phyloP scores from a whole-genome alignment of 2,113 vertebrate species.

The Melanocharis versteri region DNA sequence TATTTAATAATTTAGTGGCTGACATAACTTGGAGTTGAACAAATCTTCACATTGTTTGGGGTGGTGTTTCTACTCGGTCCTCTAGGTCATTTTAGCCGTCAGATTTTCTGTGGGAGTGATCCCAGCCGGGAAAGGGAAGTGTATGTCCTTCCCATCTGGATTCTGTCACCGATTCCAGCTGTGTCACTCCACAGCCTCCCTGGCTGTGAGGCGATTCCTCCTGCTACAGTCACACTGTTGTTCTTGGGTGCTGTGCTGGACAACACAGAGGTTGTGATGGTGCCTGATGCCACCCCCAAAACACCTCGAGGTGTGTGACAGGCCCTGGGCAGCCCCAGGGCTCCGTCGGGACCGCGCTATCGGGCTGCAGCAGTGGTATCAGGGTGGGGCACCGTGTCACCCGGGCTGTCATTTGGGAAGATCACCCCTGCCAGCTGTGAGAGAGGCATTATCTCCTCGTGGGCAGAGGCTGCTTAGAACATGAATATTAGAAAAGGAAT shows the following conservation, averaged over 20 bases:
- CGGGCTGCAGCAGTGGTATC: background rate
- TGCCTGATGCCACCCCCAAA: background rate
- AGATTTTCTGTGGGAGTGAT: background rate
- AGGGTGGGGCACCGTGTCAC: background rate
- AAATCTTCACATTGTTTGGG: background rate
- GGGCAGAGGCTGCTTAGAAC: background rate
- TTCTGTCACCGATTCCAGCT: accelerated
- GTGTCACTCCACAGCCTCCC: background rate
- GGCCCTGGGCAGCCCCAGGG: background rate
- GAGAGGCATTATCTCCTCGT: background rate
- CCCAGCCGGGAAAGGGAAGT: accelerated
- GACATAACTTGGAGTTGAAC: background rate
- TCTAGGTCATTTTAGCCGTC: background rate
- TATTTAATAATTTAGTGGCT: background rate
- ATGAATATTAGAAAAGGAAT: background rate
- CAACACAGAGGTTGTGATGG: background rate
- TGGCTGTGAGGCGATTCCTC: background rate
- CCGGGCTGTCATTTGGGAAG: background rate
- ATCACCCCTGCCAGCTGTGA: conserved; percentile 19
- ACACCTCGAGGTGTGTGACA: background rate
- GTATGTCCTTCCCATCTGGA: background rate
- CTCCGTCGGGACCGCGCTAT: accelerated
- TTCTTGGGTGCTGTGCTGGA: accelerated
- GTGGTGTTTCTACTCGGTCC: background rate
- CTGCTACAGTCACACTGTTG: accelerated